phyloP scores from a whole-genome alignment of 2,888 invertebrate genomes.

The Synergus itoensis region DNA sequence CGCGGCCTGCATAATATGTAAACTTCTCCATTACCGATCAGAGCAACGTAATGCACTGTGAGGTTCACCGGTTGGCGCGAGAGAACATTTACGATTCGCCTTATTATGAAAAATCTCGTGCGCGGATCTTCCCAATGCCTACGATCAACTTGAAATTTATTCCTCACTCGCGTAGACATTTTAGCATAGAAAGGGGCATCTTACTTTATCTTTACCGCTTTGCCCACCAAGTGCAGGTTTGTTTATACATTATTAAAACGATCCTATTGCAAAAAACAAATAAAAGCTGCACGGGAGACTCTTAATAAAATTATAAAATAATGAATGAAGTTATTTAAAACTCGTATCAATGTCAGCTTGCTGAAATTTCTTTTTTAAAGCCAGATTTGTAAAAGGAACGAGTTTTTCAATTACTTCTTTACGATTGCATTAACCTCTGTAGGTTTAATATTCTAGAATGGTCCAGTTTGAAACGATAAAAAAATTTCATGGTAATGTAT shows the following conservation, averaged over 20 bases:
- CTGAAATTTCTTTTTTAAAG: background rate
- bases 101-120: constrained; percentile 42
- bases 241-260: constrained; percentile 35
- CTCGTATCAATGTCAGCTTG: background rate
- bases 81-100: constrained; percentile 51
- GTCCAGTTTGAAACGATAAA: constrained; percentile 13
- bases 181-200: constrained; percentile 40
- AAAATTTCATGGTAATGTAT: background rate
- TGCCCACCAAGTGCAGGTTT: constrained; percentile 12
- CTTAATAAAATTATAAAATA: background rate
- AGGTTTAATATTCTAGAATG: constrained; percentile 7
- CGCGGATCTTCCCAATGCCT: constrained; percentile 9
- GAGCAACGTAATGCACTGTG: constrained; percentile 58
- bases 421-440: constrained; percentile 7
- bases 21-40: constrained; percentile 75
- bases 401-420: background rate
- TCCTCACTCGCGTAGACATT: constrained; percentile 35
- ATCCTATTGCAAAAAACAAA: background rate
- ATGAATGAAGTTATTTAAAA: background rate
- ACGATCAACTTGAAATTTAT: constrained; percentile 39
- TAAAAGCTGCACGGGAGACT: background rate
- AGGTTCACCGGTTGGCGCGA: constrained; percentile 57
- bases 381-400: background rate
- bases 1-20: constrained; percentile 77
- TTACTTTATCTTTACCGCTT: constrained; percentile 12